Base-by-base conservation (phyloP, 2,113 vertebrate species). In the Felis catus region DNA sequence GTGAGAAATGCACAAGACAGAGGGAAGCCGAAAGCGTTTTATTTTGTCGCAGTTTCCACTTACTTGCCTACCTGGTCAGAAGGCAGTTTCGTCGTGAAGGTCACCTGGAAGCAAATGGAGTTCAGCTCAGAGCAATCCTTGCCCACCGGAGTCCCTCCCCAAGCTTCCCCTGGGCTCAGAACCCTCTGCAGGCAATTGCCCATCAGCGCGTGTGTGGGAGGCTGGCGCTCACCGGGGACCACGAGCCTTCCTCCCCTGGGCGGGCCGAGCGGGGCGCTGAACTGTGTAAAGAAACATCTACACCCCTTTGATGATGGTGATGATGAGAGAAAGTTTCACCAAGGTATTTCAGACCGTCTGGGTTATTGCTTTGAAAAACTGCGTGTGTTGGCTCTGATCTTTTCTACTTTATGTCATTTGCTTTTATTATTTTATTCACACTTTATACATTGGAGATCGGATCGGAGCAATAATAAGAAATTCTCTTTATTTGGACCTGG, bases 401-500 rank as follows among this genome's bases (percentile, higher is more conserved):
- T 94, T 89, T 83, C 91, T 74, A 53, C 41, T 83, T 85, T 76
- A 33, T 73, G 88, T 85, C 95, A 78, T 95, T 97, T 92, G 74
- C 58, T 97, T 96, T 98, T 95, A 97, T 98, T 87, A 92, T 97
- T 95, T 95, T 89, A 83, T 53, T 33, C 78, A 25, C 79, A 33
- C 91, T 95, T 97, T 96, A 84, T 92, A 80, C 65, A 39, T 80
- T 74, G 79, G 70, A 31, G 53, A 83, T 97, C 65, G 58, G 70
- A 96, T 63, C 90, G 80, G 61, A 83, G 95, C 65, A 79, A 91
- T 92, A 96, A 97, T 89, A 96, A 98, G 63, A 25, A 97, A 97
- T 97, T 96, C 97, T 97, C 95, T 97, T 97, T 97, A 88, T 95
- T 85, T 85, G 53, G 80, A 68, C 89, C 97, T 85, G 15, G 95